Base-by-base conservation (phyloP, 1,140 invertebrate genomes). In the Muscidifurax raptorellus region DNA sequence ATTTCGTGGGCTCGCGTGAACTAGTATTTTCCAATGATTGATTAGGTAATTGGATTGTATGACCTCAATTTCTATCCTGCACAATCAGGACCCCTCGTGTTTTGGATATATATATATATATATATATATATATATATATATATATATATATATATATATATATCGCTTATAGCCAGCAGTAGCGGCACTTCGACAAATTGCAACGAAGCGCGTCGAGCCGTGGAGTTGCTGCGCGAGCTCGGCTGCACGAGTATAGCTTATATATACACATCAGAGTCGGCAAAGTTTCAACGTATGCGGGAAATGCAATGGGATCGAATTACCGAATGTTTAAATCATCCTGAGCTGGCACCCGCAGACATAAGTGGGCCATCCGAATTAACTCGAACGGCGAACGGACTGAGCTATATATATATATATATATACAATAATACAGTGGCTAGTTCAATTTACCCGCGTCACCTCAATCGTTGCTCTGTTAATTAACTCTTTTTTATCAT, bases 321-420 rank as follows among this genome's bases (percentile, higher is more conserved):
- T 85, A 40, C 66, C 18, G 47, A 71, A 36, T 59, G 64, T 52
- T 81, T 82, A 82, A 85, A 85, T 85, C 74, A 77, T 85, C 72
- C 52, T 25, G 59, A 74, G 36, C 30, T 47, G 32, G 64, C 44
- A 27, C 40, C 6, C 32, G 22, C 15, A 18, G 77, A 76, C 72
- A 28, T 77, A 85, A 81, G 71, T 85, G 69, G 84, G 71, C 40
- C 84, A 85, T 71, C 40, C 52, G 30, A 44, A 75, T 74, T 80
- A 79, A 69, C 59, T 83, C 66, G 66, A 4, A 10, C 64, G 75
- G 64, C 67, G 36, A 36, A 40, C 36, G 36, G 36, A 10, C 36
- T 40, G n/a, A n/a, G n/a, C 36, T 40, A 10, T 5, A 32, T 32
- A 1, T 9, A 10, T 12, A 10, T 40, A 40, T 40, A 40, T 40